Evolutionary conservation across 2,888 invertebrate species (phyloP).

Genomic region (Merodon equestris): DNA sequence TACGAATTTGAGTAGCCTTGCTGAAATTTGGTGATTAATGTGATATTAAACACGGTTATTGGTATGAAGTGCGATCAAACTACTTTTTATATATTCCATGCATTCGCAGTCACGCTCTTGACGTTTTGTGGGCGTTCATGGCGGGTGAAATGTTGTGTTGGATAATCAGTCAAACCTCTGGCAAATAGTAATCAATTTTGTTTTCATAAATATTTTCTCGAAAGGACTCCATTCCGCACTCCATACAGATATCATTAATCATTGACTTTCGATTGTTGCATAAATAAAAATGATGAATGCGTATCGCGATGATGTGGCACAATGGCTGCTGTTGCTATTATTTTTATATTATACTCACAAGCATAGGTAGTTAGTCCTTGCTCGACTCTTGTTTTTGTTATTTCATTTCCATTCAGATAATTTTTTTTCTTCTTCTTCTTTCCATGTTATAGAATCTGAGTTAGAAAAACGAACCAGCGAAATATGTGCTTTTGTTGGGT

Average conservation of each 20-base stretch:
- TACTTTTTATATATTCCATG: conserved; percentile 7
- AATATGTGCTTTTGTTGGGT: conserved; percentile 1
- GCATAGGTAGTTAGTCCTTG: not conserved
- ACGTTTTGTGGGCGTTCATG: conserved; percentile 8
- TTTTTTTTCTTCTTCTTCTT: no score
- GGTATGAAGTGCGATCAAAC: conserved; percentile 11
- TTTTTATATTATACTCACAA: conserved; percentile 22
- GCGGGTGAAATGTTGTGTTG: conserved; percentile 9
- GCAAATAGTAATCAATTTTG: conserved; percentile 59
- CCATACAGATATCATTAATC: conserved; percentile 44
- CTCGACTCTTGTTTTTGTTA: not conserved
- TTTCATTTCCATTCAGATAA: not conserved
- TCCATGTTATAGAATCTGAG: not conserved
- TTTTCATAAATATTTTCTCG: conserved; percentile 25
- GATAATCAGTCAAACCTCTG: conserved; percentile 53
- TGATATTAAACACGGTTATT: conserved; percentile 23
- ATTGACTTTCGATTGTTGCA: conserved; percentile 53
- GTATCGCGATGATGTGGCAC: conserved; percentile 40
- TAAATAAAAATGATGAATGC: conserved; percentile 58
- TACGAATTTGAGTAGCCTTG: conserved; percentile 11
- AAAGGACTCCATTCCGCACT: conserved; percentile 13
- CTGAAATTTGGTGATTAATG: conserved; percentile 43
- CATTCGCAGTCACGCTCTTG: conserved; percentile 20
- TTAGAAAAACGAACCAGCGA: not conserved
- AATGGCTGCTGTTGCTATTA: conserved; percentile 35